Evolutionary conservation across 2,888 invertebrate genomes (phyloP).

Genomic region (Tortrix viridana): DNA sequence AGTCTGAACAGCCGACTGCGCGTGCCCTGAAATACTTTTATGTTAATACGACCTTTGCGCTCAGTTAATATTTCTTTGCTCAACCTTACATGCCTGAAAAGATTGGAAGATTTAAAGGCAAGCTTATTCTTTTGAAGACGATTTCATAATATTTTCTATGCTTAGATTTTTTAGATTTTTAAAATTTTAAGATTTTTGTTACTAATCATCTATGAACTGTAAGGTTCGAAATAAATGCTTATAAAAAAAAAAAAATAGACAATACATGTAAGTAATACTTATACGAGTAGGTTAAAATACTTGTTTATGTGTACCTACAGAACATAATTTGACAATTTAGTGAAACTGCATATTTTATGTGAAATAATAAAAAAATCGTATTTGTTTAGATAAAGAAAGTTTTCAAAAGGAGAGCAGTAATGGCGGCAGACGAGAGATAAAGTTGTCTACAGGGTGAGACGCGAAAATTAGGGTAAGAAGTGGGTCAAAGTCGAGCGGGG

Average conservation of each 20-base stretch:
- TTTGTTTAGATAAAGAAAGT: too few species aligned
- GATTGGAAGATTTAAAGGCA: not conserved
- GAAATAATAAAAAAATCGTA: too few species aligned
- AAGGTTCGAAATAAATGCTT: too few species aligned
- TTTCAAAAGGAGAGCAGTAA: slow-evolving; percentile 6
- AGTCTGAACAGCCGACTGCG: not conserved
- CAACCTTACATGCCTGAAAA: slow-evolving; percentile 45
- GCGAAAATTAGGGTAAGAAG: slow-evolving; percentile 79
- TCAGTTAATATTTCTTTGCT: slow-evolving; percentile 57
- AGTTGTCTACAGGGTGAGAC: slow-evolving; percentile 70
- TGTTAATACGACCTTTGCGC: slow-evolving; percentile 48
- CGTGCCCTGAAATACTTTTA: slow-evolving; percentile 36
- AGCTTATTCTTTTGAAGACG: not conserved
- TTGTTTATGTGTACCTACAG: too few species aligned
- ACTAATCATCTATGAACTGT: too few species aligned
- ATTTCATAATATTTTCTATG: not conserved
- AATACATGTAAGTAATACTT: too few species aligned
- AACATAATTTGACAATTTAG: too few species aligned
- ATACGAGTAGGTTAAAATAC: too few species aligned
- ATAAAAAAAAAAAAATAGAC: too few species aligned
- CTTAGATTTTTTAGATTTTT: too few species aligned
- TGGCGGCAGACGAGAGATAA: slow-evolving; percentile 47
- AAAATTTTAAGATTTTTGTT: too few species aligned
- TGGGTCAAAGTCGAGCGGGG: slow-evolving; percentile 81
- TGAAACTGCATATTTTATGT: too few species aligned